Percentiles rank a stretch among this genome's conserved stretches.
Conservation (phyloP, 2,797 vertebrate species). For the Cynodonichthys magdalenae region DNA sequence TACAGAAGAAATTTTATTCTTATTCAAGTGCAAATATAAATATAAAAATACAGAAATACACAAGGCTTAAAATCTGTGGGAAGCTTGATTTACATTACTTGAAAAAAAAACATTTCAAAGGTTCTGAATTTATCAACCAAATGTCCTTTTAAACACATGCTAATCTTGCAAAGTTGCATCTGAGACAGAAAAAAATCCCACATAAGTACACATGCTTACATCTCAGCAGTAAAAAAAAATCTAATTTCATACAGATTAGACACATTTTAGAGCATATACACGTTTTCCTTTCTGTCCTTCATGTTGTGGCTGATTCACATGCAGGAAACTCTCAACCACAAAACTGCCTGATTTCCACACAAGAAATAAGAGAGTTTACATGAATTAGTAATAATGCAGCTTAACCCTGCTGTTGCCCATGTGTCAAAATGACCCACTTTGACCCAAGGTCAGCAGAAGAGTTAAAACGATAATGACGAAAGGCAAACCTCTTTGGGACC, state of each 20-base stretch:
- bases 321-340: conserved; percentile 8
- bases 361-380: conserved; percentile 12
- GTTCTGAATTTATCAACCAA: conserved; percentile 46
- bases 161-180: conserved; percentile 19
- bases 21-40: conserved; percentile 30
- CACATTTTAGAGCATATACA: conserved; percentile 18
- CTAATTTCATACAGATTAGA: conserved; percentile 25
- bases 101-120: conserved; percentile 32
- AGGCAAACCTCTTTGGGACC: not conserved
- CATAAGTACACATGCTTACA: conserved; percentile 11
- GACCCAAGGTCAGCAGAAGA: too few species aligned
- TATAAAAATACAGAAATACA: conserved; percentile 43
- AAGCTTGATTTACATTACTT: conserved; percentile 24
- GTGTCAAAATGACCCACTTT: too few species aligned
- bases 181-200: not conserved
- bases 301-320: not conserved
- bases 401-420: conserved; percentile 11
- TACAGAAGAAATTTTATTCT: not conserved
- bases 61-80: conserved; percentile 19
- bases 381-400: conserved; percentile 39
- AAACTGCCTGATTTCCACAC: conserved; percentile 25
- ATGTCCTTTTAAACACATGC: conserved; percentile 43
- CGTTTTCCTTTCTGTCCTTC: not conserved
- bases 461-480: not conserved
- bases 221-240: conserved; percentile 17